A percentile compares a stretch with the other conserved stretches of the same genome.
Conservation (phyloP, 2,888 invertebrate species). For the Peribatodes rhomboidaria region DNA sequence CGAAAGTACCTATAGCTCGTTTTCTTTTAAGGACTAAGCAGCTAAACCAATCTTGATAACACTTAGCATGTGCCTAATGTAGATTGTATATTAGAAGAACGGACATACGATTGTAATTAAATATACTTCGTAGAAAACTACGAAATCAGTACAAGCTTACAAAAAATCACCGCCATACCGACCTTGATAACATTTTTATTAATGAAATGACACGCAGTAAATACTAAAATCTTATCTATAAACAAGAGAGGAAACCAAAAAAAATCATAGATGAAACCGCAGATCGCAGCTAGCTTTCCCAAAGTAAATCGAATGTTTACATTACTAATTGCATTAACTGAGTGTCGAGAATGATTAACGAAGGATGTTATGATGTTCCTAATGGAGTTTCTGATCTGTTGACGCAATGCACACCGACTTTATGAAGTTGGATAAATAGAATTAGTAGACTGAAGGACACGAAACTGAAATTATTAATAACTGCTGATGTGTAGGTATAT, state of each 20-base stretch:
- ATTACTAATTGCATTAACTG: slow-evolving; percentile 25
- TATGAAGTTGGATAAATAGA: not conserved
- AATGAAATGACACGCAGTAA: too few relatives aligned
- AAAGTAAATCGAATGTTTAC: slow-evolving; percentile 24
- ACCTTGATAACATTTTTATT: too few relatives aligned
- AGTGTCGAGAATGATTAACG: slow-evolving; percentile 16
- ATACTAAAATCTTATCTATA: too few relatives aligned
- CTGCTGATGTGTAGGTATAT: not conserved
- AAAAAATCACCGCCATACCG: too few relatives aligned
- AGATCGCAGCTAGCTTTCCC: not conserved
- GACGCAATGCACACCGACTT: slow-evolving; percentile 26
- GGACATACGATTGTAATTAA: too few relatives aligned
- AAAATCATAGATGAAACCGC: not conserved
- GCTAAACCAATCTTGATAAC: too few relatives aligned
- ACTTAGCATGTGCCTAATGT: too few relatives aligned
- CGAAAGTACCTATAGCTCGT: too few relatives aligned
- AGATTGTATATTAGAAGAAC: too few relatives aligned
- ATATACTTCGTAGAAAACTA: too few relatives aligned
- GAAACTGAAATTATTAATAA: slow-evolving; percentile 3
- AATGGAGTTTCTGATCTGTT: slow-evolving; percentile 39
- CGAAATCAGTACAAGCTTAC: too few relatives aligned
- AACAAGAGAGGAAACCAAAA: not conserved
- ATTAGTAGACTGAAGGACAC: slow-evolving; percentile 5
- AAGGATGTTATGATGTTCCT: slow-evolving; percentile 32
- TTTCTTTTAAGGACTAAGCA: too few relatives aligned